phyloP scores from a whole-genome alignment of 37 sponge, comb jelly and placozoan species.

The Axinella damicornis region DNA sequence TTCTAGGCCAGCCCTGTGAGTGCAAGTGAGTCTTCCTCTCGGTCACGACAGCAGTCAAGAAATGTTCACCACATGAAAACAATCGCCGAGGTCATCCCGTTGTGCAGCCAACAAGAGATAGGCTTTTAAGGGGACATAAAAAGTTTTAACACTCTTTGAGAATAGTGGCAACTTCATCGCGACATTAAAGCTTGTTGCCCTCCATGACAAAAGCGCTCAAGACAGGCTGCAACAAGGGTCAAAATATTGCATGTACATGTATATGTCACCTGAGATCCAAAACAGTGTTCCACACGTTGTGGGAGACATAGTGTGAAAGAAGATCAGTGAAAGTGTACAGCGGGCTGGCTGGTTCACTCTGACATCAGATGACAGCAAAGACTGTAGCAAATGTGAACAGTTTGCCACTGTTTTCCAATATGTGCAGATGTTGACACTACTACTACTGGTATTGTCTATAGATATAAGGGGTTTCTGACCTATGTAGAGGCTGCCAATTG shows the following conservation, averaged over 20 bases:
- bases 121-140: conserved; percentile 21
- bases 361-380: conserved; percentile 49
- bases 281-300: conserved; percentile 44
- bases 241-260: conserved; percentile 1
- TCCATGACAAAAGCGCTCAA: conserved; percentile 10
- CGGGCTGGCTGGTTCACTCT: conserved; percentile 30
- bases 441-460: too few relatives aligned
- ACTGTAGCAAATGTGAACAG: conserved; percentile 49
- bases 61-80: conserved; percentile 34
- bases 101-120: conserved; percentile 20
- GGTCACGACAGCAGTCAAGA: too few relatives aligned
- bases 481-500: too few relatives aligned
- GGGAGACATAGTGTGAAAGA: conserved; percentile 45
- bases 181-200: conserved; percentile 6
- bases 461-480: too few relatives aligned
- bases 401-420: too few relatives aligned
- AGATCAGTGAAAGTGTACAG: conserved; percentile 3
- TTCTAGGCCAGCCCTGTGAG: too few relatives aligned
- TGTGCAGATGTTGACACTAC: too few relatives aligned
- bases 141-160: conserved; percentile 10
- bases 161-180: conserved; percentile 9
- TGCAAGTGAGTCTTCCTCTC: too few relatives aligned
- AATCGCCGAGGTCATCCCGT: conserved; percentile 11
- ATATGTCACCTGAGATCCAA: conserved; percentile 32
- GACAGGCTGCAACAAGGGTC: neutral